phyloP scores from a whole-genome alignment of 2,888 invertebrate species.

The Panzeria rudis region DNA sequence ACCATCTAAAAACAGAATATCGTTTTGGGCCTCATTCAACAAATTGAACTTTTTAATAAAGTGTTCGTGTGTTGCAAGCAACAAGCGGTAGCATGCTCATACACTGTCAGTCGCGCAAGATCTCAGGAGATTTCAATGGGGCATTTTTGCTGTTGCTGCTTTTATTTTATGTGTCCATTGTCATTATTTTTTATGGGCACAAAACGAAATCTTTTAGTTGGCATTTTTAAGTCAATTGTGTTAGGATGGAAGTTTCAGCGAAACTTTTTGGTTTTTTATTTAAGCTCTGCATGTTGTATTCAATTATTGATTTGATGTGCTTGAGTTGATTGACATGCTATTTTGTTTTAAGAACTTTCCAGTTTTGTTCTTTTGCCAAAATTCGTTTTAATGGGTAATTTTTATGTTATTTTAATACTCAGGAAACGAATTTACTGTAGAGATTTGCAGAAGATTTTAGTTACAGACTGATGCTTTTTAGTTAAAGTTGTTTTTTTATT shows the following conservation, averaged over 20 bases:
- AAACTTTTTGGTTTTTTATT: neutral
- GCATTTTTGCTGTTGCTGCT: slow-evolving; percentile 32
- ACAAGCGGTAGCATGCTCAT: slow-evolving; percentile 2
- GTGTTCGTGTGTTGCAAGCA: neutral
- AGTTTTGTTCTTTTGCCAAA: slow-evolving; percentile 18
- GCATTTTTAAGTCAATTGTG: too few species aligned
- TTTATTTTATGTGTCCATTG: slow-evolving; percentile 71
- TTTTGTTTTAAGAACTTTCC: slow-evolving; percentile 36
- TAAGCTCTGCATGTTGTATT: slow-evolving; percentile 70
- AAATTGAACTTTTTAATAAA: slow-evolving; percentile 1
- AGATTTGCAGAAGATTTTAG: neutral
- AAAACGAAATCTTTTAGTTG: slow-evolving; percentile 41
- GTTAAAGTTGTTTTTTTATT: too few species aligned
- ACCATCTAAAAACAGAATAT: neutral
- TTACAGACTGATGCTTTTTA: neutral
- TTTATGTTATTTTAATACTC: neutral
- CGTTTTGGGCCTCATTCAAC: slow-evolving; percentile 50
- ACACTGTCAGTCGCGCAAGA: slow-evolving; percentile 21
- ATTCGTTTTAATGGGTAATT: neutral
- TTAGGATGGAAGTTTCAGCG: neutral
- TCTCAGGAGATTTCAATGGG: slow-evolving; percentile 68
- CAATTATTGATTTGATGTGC: slow-evolving; percentile 75
- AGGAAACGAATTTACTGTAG: slow-evolving; percentile 27
- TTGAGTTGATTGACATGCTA: slow-evolving; percentile 74
- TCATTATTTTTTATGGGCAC: slow-evolving; percentile 69